Evolutionary conservation across 2,797 vertebrate genomes (phyloP).

Genomic region (Sibirionetta formosa): DNA sequence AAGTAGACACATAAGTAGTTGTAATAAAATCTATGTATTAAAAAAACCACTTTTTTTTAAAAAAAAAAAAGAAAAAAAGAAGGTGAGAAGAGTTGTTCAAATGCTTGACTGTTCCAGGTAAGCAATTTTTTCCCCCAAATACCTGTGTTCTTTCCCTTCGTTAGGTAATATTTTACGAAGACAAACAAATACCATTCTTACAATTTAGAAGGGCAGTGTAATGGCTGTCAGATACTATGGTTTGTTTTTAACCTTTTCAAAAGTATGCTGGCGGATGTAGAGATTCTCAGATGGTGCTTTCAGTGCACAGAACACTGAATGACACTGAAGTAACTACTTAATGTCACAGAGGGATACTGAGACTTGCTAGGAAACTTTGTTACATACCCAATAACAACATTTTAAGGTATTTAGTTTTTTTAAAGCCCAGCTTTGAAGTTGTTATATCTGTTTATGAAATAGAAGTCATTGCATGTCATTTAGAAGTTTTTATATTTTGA

Average conservation of each 20-base stretch:
- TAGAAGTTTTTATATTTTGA: not conserved
- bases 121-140: not conserved
- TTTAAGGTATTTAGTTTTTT: not conserved
- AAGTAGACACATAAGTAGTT: not conserved
- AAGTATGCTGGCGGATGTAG: not conserved
- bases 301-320: not conserved
- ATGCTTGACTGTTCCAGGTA: not conserved
- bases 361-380: slow-evolving; percentile 12
- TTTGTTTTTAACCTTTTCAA: slow-evolving; percentile 9
- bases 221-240: not conserved
- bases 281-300: not conserved
- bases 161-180: not conserved
- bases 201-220: slow-evolving; percentile 2
- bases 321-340: not conserved
- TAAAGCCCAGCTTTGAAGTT: not conserved
- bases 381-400: not conserved
- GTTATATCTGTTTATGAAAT: not conserved
- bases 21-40: not conserved
- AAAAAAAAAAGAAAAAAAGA: not conserved
- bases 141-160: not conserved
- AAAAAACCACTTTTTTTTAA: not conserved
- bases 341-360: not conserved
- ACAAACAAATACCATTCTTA: not conserved
- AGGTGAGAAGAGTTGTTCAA: not conserved
- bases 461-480: not conserved